Percentiles rank a stretch among this genome's conserved stretches.
phyloP scores from a whole-genome alignment of 2,797 vertebrate genomes.

The Syngnathus rostellatus region DNA sequence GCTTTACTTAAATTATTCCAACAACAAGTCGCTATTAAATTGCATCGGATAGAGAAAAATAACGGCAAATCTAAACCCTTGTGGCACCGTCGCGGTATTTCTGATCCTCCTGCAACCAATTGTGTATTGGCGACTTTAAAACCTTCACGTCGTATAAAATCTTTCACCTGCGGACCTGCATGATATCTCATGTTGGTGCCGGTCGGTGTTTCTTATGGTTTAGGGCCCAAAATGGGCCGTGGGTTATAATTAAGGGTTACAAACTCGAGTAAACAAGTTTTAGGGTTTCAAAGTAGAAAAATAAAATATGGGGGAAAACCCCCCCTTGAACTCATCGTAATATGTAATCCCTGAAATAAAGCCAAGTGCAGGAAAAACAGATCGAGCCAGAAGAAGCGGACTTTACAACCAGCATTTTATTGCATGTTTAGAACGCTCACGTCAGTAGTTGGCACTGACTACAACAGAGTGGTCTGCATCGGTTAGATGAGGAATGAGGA shows the following conservation, averaged over 20 bases:
- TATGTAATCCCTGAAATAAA: not conserved
- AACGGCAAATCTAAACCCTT: slow-evolving; percentile 10
- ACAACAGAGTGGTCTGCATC: slow-evolving; percentile 91
- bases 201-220: not conserved
- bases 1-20: no score
- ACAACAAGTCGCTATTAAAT: slow-evolving; percentile 64
- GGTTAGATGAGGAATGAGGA: slow-evolving; percentile 71
- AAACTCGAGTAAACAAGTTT: no score
- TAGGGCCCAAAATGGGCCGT: not conserved
- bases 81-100: not conserved
- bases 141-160: not conserved
- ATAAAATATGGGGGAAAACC: no score
- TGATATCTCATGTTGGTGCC: not conserved
- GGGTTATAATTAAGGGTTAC: not conserved
- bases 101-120: not conserved
- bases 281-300: no score
- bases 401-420: slow-evolving; percentile 98
- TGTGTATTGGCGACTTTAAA: not conserved
- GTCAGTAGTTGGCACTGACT: slow-evolving; percentile 88
- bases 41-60: slow-evolving; percentile 9
- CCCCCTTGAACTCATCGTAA: no score
- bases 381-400: slow-evolving; percentile 53
- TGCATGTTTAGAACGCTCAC: slow-evolving; percentile 94
- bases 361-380: not conserved
- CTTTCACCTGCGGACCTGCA: not conserved